Conservation (phyloP, 2,113 vertebrate species). For the Pterocles burchelli region DNA sequence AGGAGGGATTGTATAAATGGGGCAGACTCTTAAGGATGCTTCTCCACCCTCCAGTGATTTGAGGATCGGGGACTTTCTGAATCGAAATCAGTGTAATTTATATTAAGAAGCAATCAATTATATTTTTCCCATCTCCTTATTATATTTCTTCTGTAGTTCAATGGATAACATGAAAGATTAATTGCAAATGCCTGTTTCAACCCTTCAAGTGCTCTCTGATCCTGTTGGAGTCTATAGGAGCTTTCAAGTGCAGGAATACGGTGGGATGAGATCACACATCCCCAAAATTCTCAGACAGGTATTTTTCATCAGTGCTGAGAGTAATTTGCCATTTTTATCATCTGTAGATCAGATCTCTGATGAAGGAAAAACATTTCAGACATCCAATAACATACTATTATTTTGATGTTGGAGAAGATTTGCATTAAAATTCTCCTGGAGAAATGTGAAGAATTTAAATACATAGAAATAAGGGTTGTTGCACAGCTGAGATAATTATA, state of each 20-base stretch:
- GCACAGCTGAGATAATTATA: slow-evolving; percentile 26
- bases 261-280: not conserved
- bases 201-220: not conserved
- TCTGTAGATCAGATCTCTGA: not conserved
- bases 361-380: not conserved
- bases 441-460: slow-evolving; percentile 12
- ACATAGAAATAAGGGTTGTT: not conserved
- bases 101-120: not conserved
- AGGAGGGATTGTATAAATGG: not conserved
- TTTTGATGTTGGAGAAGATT: not conserved
- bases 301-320: not conserved
- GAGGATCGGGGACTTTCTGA: not conserved
- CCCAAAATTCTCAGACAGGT: not conserved
- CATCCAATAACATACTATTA: not conserved
- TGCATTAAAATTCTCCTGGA: not conserved
- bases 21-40: not conserved
- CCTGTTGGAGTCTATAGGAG: not conserved
- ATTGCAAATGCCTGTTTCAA: not conserved
- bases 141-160: not conserved
- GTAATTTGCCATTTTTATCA: not conserved
- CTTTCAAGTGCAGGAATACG: not conserved
- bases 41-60: not conserved
- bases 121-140: not conserved
- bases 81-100: not conserved
- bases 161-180: not conserved